A percentile compares a stretch with the other conserved stretches of the same genome.
phyloP scores from a whole-genome alignment of 2,888 invertebrate species.

The Maniola hyperantus region DNA sequence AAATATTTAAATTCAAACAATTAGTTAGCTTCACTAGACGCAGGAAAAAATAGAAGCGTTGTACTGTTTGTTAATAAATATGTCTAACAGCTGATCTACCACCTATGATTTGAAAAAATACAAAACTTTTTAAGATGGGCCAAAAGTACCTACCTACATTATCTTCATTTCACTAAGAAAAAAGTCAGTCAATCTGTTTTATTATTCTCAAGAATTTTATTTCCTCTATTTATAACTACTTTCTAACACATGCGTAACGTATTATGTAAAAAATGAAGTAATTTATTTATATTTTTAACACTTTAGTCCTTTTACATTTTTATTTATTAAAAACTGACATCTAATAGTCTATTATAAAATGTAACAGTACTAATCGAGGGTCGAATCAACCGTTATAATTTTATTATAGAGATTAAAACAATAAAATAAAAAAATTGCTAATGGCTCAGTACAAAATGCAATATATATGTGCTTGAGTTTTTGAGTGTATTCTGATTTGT shows the following conservation, averaged over 20 bases:
- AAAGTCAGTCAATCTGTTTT: not conserved
- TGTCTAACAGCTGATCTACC: too few species aligned
- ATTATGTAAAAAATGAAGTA: slow-evolving; percentile 5
- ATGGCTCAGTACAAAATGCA: not conserved
- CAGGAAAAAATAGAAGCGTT: too few species aligned
- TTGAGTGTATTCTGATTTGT: not conserved
- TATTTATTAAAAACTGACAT: slow-evolving; percentile 31
- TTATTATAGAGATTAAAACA: not conserved
- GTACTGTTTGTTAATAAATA: too few species aligned
- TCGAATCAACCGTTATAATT: not conserved
- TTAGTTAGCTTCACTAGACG: too few species aligned
- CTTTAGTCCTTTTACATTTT: slow-evolving; percentile 2
- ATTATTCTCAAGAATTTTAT: not conserved
- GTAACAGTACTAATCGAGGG: slow-evolving; percentile 8
- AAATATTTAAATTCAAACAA: too few species aligned
- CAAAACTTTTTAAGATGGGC: too few species aligned
- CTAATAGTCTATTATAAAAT: not conserved
- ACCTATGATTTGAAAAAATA: too few species aligned
- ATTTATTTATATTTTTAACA: slow-evolving; percentile 21
- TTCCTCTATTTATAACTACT: not conserved
- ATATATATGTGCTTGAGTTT: not conserved
- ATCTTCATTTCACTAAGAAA: too few species aligned
- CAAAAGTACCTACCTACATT: too few species aligned
- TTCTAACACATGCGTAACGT: not conserved
- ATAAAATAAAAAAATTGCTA: not conserved